Percentiles rank a stretch among this genome's conserved stretches.
Conservation (phyloP, 2,113 vertebrate genomes). For the Muntiacus reevesi region DNA sequence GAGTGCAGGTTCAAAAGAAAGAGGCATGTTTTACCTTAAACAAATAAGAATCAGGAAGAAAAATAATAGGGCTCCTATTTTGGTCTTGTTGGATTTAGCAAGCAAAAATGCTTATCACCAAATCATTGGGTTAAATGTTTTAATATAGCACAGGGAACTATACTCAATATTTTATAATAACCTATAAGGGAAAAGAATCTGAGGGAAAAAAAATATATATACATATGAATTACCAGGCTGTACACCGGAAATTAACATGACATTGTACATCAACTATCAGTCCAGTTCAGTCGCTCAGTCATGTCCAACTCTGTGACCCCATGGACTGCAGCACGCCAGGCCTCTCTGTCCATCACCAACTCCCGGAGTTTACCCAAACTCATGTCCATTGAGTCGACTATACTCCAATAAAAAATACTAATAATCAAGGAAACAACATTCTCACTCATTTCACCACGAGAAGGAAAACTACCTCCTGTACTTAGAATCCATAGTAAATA, state of each 20-base stretch:
- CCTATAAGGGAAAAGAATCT: not conserved
- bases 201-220: not conserved
- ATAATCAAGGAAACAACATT: not conserved
- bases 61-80: constrained; percentile 42
- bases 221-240: not conserved
- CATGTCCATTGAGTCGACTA: not conserved
- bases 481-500: not conserved
- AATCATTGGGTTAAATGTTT: not conserved
- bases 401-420: not conserved
- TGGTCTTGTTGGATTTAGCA: not conserved
- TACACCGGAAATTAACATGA: not conserved
- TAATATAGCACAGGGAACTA: not conserved
- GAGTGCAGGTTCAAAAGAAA: constrained; percentile 26
- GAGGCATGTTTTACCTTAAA: constrained; percentile 37
- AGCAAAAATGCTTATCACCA: constrained; percentile 6
- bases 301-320: not conserved
- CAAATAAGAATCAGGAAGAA: constrained; percentile 38
- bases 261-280: not conserved
- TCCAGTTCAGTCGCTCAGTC: not conserved
- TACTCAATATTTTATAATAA: not conserved
- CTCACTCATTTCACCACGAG: not conserved
- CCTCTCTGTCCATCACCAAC: not conserved
- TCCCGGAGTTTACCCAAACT: not conserved
- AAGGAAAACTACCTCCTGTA: not conserved
- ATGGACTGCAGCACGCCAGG: not conserved